These are phyloP conservation scores for Apostichopus leukothele DNA, from an alignment of 53 echinoderm and acorn worm species.

Conservation along the genomic window DNA sequence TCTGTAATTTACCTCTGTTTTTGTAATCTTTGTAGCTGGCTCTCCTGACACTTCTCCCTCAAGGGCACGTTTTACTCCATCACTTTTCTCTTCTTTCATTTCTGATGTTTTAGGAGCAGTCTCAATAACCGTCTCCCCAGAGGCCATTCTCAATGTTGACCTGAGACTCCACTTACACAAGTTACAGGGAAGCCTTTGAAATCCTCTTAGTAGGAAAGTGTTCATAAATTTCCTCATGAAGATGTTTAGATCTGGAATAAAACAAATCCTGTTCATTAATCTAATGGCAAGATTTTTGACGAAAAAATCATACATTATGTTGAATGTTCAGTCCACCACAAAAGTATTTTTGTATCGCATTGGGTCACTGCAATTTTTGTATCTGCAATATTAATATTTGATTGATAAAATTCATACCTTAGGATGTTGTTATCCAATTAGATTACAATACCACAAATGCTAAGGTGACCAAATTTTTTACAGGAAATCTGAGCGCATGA, in stretches of 20 bases:
- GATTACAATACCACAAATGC: too few species aligned
- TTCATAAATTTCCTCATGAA: neutral
- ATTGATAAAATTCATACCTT: too few species aligned
- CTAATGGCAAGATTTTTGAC: too few species aligned
- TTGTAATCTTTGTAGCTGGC: constrained; percentile 1
- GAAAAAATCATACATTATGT: too few species aligned
- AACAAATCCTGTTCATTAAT: too few species aligned
- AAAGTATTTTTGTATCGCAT: neutral
- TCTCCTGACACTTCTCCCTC: constrained; percentile 2
- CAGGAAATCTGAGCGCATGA: too few species aligned
- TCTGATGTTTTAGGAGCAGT: neutral
- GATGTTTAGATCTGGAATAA: neutral
- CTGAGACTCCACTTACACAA: neutral
- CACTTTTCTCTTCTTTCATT: neutral
- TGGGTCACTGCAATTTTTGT: neutral
- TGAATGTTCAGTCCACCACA: neutral
- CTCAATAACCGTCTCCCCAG: neutral
- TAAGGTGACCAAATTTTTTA: too few species aligned
- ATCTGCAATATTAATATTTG: too few species aligned
- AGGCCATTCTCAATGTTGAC: neutral
- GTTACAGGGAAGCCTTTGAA: neutral
- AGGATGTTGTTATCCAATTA: too few species aligned
- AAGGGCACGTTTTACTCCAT: neutral
- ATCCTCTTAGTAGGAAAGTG: neutral
- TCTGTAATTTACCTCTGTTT: constrained; percentile 1